A percentile compares a stretch with the other conserved stretches of the same genome.
phyloP scores from a whole-genome alignment of 2,113 vertebrate genomes.

The Enhydra lutris region DNA sequence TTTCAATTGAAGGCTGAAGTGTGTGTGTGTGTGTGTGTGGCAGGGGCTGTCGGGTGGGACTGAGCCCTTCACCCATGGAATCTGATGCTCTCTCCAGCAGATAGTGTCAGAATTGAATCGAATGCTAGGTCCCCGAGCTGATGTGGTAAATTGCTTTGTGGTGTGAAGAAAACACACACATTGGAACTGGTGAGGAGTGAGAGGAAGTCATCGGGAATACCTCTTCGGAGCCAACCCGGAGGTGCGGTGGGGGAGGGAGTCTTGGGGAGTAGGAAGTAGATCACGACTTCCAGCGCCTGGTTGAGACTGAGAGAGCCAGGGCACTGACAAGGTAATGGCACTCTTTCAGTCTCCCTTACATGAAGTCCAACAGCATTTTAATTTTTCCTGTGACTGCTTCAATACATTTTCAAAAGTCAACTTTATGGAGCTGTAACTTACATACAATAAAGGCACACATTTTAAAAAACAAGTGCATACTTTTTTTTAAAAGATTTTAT shows the following conservation, averaged over 20 bases:
- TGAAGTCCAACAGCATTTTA: neutral
- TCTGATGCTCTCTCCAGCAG: neutral
- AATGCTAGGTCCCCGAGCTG: neutral
- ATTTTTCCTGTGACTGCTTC: neutral
- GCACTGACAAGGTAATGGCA: neutral
- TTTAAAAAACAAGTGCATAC: neutral
- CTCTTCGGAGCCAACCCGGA: rapidly evolving
- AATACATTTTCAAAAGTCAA: neutral
- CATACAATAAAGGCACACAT: neutral
- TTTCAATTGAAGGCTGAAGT: neutral
- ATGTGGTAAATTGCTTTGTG: neutral
- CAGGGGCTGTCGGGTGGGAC: neutral
- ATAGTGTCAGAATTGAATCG: neutral
- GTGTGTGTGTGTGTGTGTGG: neutral
- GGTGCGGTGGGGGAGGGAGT: neutral
- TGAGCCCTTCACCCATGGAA: neutral
- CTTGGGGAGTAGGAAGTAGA: neutral
- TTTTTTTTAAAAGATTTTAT: neutral
- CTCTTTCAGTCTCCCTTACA: neutral
- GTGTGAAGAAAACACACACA: neutral
- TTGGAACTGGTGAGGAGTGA: neutral
- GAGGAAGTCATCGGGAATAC: rapidly evolving
- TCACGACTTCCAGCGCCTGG: no score
- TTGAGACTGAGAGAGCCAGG: neutral
- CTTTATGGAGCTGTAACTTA: neutral